Base-by-base conservation (phyloP, 2,888 invertebrate genomes). In the Apamea crenata region DNA sequence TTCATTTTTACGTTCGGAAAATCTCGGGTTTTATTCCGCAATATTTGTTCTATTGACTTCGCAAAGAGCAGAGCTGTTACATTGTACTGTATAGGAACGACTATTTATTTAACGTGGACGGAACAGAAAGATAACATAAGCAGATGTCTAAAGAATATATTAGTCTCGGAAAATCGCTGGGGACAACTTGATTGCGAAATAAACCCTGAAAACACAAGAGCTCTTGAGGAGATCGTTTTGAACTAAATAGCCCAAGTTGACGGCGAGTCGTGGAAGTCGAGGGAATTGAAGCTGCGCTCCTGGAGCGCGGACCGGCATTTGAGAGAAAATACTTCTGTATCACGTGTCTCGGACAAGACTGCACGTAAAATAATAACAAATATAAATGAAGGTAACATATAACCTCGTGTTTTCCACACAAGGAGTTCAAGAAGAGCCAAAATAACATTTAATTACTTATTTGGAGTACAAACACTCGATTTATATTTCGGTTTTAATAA, bases 151-250 rank as follows among this genome's bases (percentile, higher is more conserved):
- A 83, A 70, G 75, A 80, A 82, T 81, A 83, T 83, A 81, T 87
- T 89, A 84, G 80, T 78, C 66, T 76, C 63, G 44, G 81, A 77
- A 85, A 89, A 87, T 88, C 88, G 82, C 87, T 79, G 75, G 89
- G 89, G 92, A 91, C 88, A 88, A 87, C 87, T 91, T 92, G 92
- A 93, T 93, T 92, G 91, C 89, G 82, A 91, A 93, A 91, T 92
- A 93, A 93, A 91, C 91, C 91, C 87, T 87, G 90, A 88, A 89
- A 91, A 91, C 90, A 90, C 88, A 90, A 90, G 88, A 90, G 90
- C 90, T 89, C 91, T 89, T 86, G 83, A 77, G 90, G 89, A 91
- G 89, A 88, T 90, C 87, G 88, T 88, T 91, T 87, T 89, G 83
- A 91, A 91, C 90, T 91, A 91, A 91, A 90, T 91, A 90, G 91